Conservation (phyloP, 1,140 invertebrate species). For the Hycleus phaleratus region DNA sequence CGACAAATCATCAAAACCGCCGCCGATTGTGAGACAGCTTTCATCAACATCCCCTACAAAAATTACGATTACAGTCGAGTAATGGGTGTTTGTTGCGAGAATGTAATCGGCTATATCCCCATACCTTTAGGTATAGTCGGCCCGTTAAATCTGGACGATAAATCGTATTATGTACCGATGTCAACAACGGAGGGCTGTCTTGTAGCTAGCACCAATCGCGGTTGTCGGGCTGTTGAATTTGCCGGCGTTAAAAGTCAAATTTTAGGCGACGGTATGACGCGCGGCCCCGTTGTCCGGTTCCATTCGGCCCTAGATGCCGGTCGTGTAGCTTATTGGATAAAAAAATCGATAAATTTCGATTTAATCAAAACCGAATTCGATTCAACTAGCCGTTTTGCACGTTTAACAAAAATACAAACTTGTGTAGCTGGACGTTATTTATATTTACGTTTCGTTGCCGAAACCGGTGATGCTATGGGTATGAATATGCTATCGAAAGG, state of each 20-base stretch:
- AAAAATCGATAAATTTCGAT: constrained; percentile 67
- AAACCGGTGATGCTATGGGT: constrained; percentile 98
- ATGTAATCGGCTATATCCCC: constrained; percentile 94
- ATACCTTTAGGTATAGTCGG: constrained; percentile 88
- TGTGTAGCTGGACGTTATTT: constrained; percentile 78
- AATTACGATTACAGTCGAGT: constrained; percentile 82
- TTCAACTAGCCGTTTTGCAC: constrained; percentile 76
- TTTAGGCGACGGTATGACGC: constrained; percentile 89
- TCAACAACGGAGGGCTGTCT: constrained; percentile 97
- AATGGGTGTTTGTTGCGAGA: constrained; percentile 93
- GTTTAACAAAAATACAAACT: constrained; percentile 69
- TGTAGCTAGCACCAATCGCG: constrained; percentile 93
- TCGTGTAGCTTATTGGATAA: constrained; percentile 79
- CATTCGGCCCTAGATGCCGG: constrained; percentile 66
- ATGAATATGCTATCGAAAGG: constrained; percentile 99
- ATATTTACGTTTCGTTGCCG: constrained; percentile 87
- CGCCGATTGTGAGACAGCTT: constrained; percentile 34
- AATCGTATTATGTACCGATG: constrained; percentile 84
- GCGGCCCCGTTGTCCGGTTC: constrained; percentile 87
- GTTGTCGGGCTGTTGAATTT: constrained; percentile 72
- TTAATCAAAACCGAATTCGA: constrained; percentile 79
- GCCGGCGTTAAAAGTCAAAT: constrained; percentile 72
- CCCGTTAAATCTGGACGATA: constrained; percentile 79
- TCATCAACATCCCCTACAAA: constrained; percentile 69
- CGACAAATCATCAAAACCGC: constrained; percentile 50